A percentile compares a stretch with the other conserved stretches of the same genome.
Conservation (phyloP, 2,113 vertebrate genomes). For the Nesogale talazaci region DNA sequence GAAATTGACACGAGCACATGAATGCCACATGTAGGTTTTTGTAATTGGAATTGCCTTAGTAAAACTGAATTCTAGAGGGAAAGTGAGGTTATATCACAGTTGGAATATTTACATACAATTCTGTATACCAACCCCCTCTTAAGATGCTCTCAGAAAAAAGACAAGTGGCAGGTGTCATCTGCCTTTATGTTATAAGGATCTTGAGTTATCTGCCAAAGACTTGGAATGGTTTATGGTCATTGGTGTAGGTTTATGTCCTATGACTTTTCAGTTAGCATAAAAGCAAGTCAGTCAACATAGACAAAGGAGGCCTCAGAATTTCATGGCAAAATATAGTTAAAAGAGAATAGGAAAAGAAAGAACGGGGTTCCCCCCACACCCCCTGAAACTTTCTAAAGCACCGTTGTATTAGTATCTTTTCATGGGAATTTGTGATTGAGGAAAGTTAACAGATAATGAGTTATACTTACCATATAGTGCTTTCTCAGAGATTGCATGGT, state of each 20-base stretch:
- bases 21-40: background rate
- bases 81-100: background rate
- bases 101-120: constrained; percentile 47
- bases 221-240: constrained; percentile 2
- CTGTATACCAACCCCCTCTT: constrained; percentile 5
- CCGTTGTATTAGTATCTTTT: constrained; percentile 20
- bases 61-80: constrained; percentile 27
- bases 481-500: constrained; percentile 37
- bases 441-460: constrained; percentile 39
- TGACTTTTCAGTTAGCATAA: constrained; percentile 45
- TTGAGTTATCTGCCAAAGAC: constrained; percentile 48
- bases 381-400: too few relatives aligned
- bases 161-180: background rate
- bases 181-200: constrained; percentile 38
- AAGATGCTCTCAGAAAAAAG: constrained; percentile 57
- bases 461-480: constrained; percentile 45
- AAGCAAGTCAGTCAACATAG: constrained; percentile 12
- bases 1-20: too few relatives aligned
- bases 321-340: too few relatives aligned
- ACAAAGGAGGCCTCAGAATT: too few relatives aligned
- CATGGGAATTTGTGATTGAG: constrained; percentile 44
- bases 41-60: constrained; percentile 52
- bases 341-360: too few relatives aligned
- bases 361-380: too few relatives aligned
- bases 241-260: constrained; percentile 40